Evolutionary conservation across 2,113 vertebrate species (phyloP), one percentile per base, ranked within the genome.

Genomic region (Zapornia atra): DNA sequence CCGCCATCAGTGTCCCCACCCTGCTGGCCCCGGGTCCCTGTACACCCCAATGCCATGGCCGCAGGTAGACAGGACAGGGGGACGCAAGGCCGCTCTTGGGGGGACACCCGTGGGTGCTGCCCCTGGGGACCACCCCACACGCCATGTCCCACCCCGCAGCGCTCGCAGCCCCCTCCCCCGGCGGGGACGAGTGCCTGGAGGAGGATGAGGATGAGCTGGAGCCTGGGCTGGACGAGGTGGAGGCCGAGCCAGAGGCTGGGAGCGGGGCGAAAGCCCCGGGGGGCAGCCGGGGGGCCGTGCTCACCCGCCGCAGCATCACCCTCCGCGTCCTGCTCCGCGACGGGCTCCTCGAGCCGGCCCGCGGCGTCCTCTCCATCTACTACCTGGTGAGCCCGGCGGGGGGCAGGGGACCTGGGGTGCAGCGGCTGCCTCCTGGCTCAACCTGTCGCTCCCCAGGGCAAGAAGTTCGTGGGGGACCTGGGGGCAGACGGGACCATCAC

Each of bases 391-490:
- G 97, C 46, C 12, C 3, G 15, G 15, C 46, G 1, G 26, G 29
- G 25, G 50, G 15, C 8, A 5, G 0, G n/a, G 25, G 50, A 4
- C 3, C 9, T 0, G n/a, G 25, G 50, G 6, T 3, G 10, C 0
- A 13, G 6, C 1, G 3, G 36, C 29, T 25, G 8, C n/a, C 60
- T 26, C 16, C 40, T 12, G 4, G 3, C 57, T 73, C 51, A 50
- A 11, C 5, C 31, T 21, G 0, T 1, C 1, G 1, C n/a, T 25
- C 53, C 44, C 24, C 96, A 99, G 99, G 99, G 99, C 46, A 99
- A 99, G 97, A 99, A 99, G 94, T 99, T 99, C 92, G 95, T 99
- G 44, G 99, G 99, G 6, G 99, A 99, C 96, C 98, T 99, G 88
- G 97, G 99, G 81, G 98, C 97, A 0, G 99, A 99, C 6, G 99